Base-by-base conservation (phyloP, 2,888 invertebrate genomes). In the Blera fallax region DNA sequence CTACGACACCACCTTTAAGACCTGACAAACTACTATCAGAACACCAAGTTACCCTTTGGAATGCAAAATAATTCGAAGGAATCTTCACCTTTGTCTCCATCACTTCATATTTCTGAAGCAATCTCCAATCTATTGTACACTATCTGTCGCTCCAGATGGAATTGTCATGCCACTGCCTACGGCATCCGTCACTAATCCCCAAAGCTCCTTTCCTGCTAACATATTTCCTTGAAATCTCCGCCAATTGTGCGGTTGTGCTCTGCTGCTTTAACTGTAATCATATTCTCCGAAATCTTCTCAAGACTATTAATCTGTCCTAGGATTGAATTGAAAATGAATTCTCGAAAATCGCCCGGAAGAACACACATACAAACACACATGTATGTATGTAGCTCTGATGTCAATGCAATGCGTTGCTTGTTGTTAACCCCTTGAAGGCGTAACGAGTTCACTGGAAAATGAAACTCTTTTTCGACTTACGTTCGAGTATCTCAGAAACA, bases 351-450 rank as follows among this genome's bases (percentile, higher is more conserved):
- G 10, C 48, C 48, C 48, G 11, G 18, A 48, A 48, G 48, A 21
- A 48, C 5, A 3, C 18, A 11, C 3, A 21, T 21, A 4, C 48
- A 18, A 10, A 7, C 48, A 21, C 10, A 48, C 16, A 10, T 43
- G 14, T 6, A 16, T 1, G 16, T 18, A 16, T 18, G 5, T 43
- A 43, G 14, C 14, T 7, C 29, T 4, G 18, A 32, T 52, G 29
- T 6, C 27, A 29, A 52, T 56, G 54, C 54, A 32, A 16, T 18
- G 21, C 54, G 5, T 32, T 56, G 14, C 0, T 11, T 6, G 5
- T 56, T 32, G 32, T 6, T 56, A 56, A 56, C 14, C 54, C 54
- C 54, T 56, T 56, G 8, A 10, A 56, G 54, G 54, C 54, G 16
- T 32, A 29, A 32, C 54, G 16, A 29, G 54, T 29, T 29, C 29